phyloP scores from a whole-genome alignment of 2,888 invertebrate species.

The Tenodera sinensis region DNA sequence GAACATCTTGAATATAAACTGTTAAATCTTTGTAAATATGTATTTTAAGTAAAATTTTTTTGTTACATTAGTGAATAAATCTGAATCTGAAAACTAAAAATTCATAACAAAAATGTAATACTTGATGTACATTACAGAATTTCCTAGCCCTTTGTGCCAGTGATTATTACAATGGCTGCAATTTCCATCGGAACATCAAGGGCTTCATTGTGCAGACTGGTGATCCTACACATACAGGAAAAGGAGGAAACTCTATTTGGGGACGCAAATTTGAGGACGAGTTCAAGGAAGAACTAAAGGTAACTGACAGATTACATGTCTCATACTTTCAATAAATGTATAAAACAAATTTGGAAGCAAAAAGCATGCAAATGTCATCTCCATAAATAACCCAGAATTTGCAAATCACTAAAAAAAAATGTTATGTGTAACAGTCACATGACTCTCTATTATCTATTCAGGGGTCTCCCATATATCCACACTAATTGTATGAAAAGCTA shows the following conservation, averaged over 20 bases:
- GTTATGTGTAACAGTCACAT: no score
- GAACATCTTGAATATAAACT: no score
- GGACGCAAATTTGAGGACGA: slow-evolving; percentile 96
- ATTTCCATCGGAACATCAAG: slow-evolving; percentile 76
- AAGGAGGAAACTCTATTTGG: slow-evolving; percentile 97
- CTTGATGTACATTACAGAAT: slow-evolving; percentile 55
- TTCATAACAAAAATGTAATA: slow-evolving; percentile 26
- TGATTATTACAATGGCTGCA: slow-evolving; percentile 78
- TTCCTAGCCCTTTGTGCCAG: slow-evolving; percentile 94
- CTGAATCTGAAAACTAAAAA: neutral
- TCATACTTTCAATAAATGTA: neutral
- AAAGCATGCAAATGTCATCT: no score
- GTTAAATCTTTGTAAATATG: no score
- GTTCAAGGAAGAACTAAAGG: slow-evolving; percentile 89
- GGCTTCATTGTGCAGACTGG: slow-evolving; percentile 77
- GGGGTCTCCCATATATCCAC: no score
- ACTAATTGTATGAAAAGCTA: no score
- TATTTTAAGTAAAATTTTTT: no score
- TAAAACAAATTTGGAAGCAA: no score
- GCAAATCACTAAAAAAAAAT: no score
- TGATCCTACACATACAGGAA: slow-evolving; percentile 89
- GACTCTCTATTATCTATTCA: no score
- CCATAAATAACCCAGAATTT: no score
- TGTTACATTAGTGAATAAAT: no score
- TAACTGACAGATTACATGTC: slow-evolving; percentile 39